Evolutionary conservation across 2,797 vertebrate genomes (phyloP), one percentile per base, ranked within the genome.

Genomic region (Hippocampus kuda): DNA sequence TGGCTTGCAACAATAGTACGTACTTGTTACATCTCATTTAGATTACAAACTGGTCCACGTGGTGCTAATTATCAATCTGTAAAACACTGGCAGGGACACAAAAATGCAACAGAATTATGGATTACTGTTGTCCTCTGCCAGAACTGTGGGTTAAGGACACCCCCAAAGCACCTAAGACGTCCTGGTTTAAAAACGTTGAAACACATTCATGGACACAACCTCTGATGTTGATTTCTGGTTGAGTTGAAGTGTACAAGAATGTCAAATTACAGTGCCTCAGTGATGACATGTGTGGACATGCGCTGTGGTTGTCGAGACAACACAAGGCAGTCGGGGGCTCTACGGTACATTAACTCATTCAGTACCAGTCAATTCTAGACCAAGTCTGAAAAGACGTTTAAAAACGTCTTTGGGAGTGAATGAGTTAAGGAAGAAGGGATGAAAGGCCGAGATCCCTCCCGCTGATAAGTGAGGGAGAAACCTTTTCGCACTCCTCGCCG

Each of bases 271-370:
- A 79, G 72, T 20, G 68, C 67, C 67, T 67, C 66, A 77, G 77
- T 80, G 85, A 83, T 70, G 72, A 75, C 82, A 77, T 69, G 78
- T 64, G 75, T 73, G 46, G 63, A 72, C 80, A 79, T 48, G 79
- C 51, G 34, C 56, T 75, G 72, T 69, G 46, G 69, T 76, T 5
- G 73, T 87, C 86, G 83, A 85, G 83, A 85, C 76, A 67, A 84
- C 68, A 54, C 66, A 6, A 74, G 75, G 78, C 79, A 86, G 85
- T 83, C 73, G 77, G 66, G 71, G 68, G 65, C 72, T 68, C 69
- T 62, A 44, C 22, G 68, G 72, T 67, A 68, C 77, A 81, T 76
- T 75, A n/a, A n/a, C n/a, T n/a, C n/a, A n/a, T n/a, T n/a, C n/a
- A n/a, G n/a, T n/a, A n/a, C n/a, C n/a, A n/a, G n/a, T n/a, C n/a